Percentiles rank a stretch among this genome's conserved stretches.
These are phyloP conservation scores for Allobates femoralis DNA, from an alignment of 2,797 vertebrate species.

Conservation along the genomic window DNA sequence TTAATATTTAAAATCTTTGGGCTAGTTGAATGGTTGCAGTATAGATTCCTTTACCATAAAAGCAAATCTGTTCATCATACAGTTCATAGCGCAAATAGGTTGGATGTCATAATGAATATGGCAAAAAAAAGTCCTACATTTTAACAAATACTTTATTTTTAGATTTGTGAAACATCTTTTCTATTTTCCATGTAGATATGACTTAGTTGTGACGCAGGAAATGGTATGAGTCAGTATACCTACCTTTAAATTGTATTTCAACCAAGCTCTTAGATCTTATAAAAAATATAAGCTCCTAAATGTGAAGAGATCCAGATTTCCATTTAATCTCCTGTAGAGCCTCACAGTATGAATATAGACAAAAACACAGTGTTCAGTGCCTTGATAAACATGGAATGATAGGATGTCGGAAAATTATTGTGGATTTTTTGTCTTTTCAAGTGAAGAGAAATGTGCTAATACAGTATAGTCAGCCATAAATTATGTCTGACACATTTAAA, in stretches of 20 bases:
- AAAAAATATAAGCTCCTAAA: constrained; percentile 12
- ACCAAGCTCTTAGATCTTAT: constrained; percentile 7
- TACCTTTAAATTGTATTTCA: constrained; percentile 11
- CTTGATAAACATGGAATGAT: neutral
- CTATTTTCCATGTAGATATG: neutral
- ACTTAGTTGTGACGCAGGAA: neutral
- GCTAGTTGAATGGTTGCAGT: too few relatives aligned
- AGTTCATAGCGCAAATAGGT: constrained; percentile 7
- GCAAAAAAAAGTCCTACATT: neutral
- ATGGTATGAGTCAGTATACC: neutral
- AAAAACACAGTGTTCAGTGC: neutral
- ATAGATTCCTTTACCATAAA: too few relatives aligned
- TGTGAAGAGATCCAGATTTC: constrained; percentile 31
- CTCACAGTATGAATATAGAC: constrained; percentile 30
- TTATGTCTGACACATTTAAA: constrained; percentile 7
- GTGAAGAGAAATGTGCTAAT: constrained; percentile 8
- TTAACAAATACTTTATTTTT: constrained; percentile 3
- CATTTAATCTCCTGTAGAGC: constrained; percentile 36
- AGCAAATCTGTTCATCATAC: constrained; percentile 20
- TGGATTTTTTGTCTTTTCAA: constrained; percentile 5
- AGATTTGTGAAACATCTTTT: neutral
- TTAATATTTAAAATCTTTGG: too few relatives aligned
- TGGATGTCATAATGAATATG: neutral
- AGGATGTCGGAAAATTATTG: neutral
- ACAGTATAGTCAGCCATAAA: constrained; percentile 3